These are phyloP conservation scores for Graphium colonna DNA, from an alignment of 2,888 invertebrate species.

Conservation along the genomic window DNA sequence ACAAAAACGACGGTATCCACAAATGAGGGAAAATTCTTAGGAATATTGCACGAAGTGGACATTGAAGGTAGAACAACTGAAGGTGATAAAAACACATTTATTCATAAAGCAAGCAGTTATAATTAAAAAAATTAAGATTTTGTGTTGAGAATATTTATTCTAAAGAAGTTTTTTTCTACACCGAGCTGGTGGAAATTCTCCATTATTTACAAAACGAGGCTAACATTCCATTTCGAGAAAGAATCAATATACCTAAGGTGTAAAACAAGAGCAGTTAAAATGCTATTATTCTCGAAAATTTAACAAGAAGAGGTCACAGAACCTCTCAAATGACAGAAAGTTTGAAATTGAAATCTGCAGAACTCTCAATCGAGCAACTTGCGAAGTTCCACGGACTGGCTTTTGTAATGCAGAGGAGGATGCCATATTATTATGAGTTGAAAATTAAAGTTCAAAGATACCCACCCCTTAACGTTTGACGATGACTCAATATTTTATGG, in stretches of 20 bases:
- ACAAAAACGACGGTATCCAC: slow-evolving; percentile 32
- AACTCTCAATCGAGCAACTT: slow-evolving; percentile 35
- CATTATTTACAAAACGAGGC: slow-evolving; percentile 32
- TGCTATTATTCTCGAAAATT: slow-evolving; percentile 30
- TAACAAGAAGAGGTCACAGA: slow-evolving; percentile 35
- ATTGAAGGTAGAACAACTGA: slow-evolving; percentile 40
- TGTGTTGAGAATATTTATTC: slow-evolving; percentile 33
- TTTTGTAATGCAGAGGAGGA: slow-evolving; percentile 34
- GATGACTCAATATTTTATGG: slow-evolving; percentile 26
- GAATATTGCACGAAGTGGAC: no score
- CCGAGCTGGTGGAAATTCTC: slow-evolving; percentile 34
- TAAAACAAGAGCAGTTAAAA: slow-evolving; percentile 19
- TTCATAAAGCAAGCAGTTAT: slow-evolving; percentile 43
- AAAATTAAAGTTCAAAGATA: slow-evolving; percentile 31
- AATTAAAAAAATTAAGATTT: slow-evolving; percentile 32
- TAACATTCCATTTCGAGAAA: slow-evolving; percentile 24
- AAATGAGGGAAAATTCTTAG: slow-evolving; percentile 48
- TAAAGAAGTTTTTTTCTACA: slow-evolving; percentile 42
- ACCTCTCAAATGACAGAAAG: slow-evolving; percentile 32
- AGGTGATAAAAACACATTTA: slow-evolving; percentile 39
- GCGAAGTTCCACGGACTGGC: slow-evolving; percentile 41
- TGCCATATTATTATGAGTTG: slow-evolving; percentile 33
- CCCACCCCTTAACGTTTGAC: slow-evolving; percentile 19
- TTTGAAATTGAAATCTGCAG: slow-evolving; percentile 35
- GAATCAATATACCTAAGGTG: slow-evolving; percentile 23